Percentiles rank a stretch among this genome's conserved stretches.
phyloP scores from a whole-genome alignment of 1,140 invertebrate genomes.

The Drosophila nikananu region DNA sequence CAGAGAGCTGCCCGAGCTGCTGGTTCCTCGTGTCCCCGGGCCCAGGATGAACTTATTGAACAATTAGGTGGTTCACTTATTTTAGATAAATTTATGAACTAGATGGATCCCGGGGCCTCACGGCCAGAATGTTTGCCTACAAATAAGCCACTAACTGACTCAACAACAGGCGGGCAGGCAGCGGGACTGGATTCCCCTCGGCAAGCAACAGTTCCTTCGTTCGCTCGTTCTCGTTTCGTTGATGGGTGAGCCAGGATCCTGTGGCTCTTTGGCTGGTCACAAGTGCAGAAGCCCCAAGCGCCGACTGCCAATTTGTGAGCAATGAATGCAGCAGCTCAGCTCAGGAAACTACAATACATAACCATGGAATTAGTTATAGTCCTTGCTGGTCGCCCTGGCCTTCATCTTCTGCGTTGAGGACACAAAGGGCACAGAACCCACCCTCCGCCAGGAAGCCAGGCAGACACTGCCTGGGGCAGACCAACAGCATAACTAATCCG shows the following conservation, averaged over 20 bases:
- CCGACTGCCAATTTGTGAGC: conserved; percentile 73
- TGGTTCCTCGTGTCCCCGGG: conserved; percentile 34
- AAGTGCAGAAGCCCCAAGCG: conserved; percentile 51
- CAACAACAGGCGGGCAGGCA: conserved; percentile 25
- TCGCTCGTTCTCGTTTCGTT: background rate
- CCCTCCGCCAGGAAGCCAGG: conserved; percentile 26
- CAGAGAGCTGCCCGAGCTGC: conserved; percentile 48
- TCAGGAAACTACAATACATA: conserved; percentile 78
- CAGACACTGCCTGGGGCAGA: conserved; percentile 48
- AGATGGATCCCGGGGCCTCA: conserved; percentile 46
- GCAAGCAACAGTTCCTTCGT: conserved; percentile 46
- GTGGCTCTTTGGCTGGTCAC: conserved; percentile 30
- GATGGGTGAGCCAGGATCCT: conserved; percentile 10
- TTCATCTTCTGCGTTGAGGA: conserved; percentile 22
- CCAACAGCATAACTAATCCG: conserved; percentile 81
- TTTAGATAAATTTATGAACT: conserved; percentile 64
- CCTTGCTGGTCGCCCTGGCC: conserved; percentile 32
- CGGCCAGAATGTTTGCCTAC: conserved; percentile 38
- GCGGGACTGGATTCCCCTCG: conserved; percentile 3
- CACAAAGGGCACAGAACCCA: conserved; percentile 30
- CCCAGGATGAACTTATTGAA: conserved; percentile 67
- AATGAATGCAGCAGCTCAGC: conserved; percentile 67
- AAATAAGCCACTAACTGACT: conserved; percentile 59
- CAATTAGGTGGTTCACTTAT: conserved; percentile 78
- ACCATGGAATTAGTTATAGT: conserved; percentile 77